Conservation (phyloP, 2,113 vertebrate genomes). For the Chaenogobius annularis region DNA sequence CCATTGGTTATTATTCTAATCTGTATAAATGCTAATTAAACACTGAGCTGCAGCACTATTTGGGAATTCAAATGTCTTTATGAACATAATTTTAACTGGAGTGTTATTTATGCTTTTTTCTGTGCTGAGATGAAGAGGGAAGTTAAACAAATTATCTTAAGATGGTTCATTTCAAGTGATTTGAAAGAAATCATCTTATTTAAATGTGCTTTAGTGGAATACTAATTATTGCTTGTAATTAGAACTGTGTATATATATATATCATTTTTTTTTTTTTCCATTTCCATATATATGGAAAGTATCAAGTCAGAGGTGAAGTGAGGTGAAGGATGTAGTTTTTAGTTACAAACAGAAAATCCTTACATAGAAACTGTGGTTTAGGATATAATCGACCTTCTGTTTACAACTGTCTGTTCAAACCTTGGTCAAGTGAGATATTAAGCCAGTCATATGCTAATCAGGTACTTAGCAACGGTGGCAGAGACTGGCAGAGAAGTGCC, state of each 20-base stretch:
- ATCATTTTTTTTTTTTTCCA: too few relatives aligned
- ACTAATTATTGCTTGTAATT: slow-evolving; percentile 18
- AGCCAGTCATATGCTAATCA: too few relatives aligned
- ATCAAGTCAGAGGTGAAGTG: too few relatives aligned
- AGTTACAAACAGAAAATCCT: too few relatives aligned
- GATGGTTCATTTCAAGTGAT: slow-evolving; percentile 34
- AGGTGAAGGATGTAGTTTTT: too few relatives aligned
- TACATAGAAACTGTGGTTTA: too few relatives aligned
- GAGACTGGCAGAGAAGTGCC: too few relatives aligned
- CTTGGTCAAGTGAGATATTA: too few relatives aligned
- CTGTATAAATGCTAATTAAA: slow-evolving; percentile 13
- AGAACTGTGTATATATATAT: slow-evolving; percentile 6
- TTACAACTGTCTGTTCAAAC: too few relatives aligned
- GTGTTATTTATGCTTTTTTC: not conserved
- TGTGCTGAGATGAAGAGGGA: slow-evolving; percentile 9
- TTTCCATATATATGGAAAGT: too few relatives aligned
- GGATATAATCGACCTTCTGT: too few relatives aligned
- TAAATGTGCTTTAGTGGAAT: not conserved
- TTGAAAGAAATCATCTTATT: slow-evolving; percentile 33
- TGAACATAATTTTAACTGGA: not conserved
- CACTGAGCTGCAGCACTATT: not conserved
- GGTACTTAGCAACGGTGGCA: too few relatives aligned
- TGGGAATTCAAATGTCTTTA: slow-evolving; percentile 11
- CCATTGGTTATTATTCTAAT: not conserved
- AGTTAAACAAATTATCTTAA: slow-evolving; percentile 25